These are phyloP conservation scores for Momotus momota DNA, from an alignment of 2,797 vertebrate genomes.

Conservation along the genomic window DNA sequence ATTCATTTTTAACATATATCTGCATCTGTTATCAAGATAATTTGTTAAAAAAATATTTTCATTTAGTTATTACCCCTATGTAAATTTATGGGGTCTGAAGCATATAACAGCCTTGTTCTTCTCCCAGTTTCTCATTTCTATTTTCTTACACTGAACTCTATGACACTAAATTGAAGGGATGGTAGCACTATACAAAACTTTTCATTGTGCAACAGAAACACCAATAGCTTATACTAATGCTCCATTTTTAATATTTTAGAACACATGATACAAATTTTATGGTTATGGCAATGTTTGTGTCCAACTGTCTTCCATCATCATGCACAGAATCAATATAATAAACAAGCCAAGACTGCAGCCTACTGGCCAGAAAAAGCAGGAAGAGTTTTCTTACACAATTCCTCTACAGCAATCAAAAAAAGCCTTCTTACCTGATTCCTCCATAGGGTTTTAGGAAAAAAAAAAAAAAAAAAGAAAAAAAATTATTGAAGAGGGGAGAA, in stretches of 20 bases:
- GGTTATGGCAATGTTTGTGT: neutral
- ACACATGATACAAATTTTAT: neutral
- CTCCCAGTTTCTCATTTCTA: neutral
- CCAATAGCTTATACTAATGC: neutral
- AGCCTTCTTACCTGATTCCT: neutral
- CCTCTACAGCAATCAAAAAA: neutral
- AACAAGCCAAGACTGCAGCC: constrained; percentile 41
- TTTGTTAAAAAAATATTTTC: neutral
- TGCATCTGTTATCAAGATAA: neutral
- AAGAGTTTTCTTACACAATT: neutral
- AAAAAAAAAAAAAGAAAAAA: neutral
- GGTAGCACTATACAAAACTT: neutral
- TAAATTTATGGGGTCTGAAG: neutral
- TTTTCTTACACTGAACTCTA: neutral
- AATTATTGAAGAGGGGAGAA: neutral
- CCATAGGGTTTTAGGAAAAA: neutral
- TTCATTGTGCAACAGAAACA: neutral
- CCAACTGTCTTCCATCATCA: neutral
- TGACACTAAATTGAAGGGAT: neutral
- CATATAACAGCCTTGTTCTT: neutral
- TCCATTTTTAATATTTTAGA: constrained; percentile 37
- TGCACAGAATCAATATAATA: neutral
- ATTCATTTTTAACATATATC: neutral
- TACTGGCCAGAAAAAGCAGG: neutral
- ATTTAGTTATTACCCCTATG: neutral